Base-by-base conservation (phyloP, 2,113 vertebrate genomes). In the Paralichthys olivaceus region DNA sequence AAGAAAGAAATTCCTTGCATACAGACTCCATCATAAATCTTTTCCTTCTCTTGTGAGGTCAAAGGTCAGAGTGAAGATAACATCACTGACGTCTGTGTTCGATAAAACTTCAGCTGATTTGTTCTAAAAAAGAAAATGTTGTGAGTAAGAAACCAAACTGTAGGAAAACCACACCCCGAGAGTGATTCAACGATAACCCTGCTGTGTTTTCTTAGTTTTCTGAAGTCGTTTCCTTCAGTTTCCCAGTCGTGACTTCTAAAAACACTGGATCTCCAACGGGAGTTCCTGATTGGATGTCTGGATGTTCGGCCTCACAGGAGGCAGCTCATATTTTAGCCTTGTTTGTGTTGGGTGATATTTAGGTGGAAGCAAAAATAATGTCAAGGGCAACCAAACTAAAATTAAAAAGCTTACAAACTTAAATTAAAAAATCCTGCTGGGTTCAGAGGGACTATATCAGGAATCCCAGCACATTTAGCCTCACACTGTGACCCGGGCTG, bases 321-420 rank as follows among this genome's bases (percentile, higher is more conserved):
- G 40, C 29, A 4, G 56, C n/a, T 72, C 0, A 32, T 43, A 5
- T 57, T 75, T 62, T 20, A 15, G 72, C 20, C 25, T n/a, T 64
- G 78, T 82, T 77, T 83, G 53, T 61, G 74, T 60, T 71, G 54
- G 60, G 58, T 8, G 61, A 71, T 40, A 37, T 85, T 84, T 75
- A 84, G 59, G 49, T 67, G 54, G 20, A 29, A 29, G 56, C 47
- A 23, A 17, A 79, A 79, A 69, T 14, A 61, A 34, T 2, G 20
- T 12, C 45, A 66, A 79, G 40, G 51, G 1, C 28, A 14, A 17
- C 37, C 15, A 57, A 20, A 62, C 11, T 11, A 34, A 55, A 66
- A 25, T 1, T 7, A 11, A 61, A 61, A n/a, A 53, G 20, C 9
- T 4, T 13, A 40, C 32, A 8, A 8, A 51, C 47, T 51, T 20